These are phyloP conservation scores for Tuta absoluta DNA, from an alignment of 2,888 invertebrate species.

Conservation along the genomic window DNA sequence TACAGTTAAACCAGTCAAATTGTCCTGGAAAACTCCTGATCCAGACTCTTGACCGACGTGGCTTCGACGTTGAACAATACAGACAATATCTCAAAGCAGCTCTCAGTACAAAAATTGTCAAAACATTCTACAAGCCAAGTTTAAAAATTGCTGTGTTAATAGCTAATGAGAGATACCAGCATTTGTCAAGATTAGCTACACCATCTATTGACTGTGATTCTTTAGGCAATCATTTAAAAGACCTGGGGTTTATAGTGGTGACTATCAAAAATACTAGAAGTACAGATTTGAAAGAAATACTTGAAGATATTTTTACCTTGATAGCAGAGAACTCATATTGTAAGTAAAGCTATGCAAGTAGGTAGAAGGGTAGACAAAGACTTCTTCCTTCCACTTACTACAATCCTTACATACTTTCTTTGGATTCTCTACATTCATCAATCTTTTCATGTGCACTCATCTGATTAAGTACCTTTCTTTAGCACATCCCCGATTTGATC, in stretches of 20 bases:
- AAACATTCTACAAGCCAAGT: constrained; percentile 60
- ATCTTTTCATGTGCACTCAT: too few relatives aligned
- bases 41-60: constrained; percentile 59
- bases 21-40: constrained; percentile 66
- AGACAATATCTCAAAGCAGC: constrained; percentile 48
- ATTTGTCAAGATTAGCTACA: constrained; percentile 66
- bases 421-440: too few relatives aligned
- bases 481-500: too few relatives aligned
- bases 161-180: constrained; percentile 66
- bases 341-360: constrained; percentile 52
- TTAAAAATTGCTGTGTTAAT: constrained; percentile 72
- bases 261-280: constrained; percentile 60
- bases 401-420: too few relatives aligned
- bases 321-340: constrained; percentile 71
- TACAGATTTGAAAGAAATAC: constrained; percentile 48
- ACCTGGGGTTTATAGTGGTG: constrained; percentile 64
- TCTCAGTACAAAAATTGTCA: constrained; percentile 47
- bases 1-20: constrained; percentile 43
- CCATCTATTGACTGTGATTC: constrained; percentile 70
- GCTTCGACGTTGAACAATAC: constrained; percentile 54
- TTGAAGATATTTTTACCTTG: constrained; percentile 51
- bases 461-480: too few relatives aligned
- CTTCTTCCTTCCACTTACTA: too few relatives aligned
- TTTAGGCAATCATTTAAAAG: constrained; percentile 57
- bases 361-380: too few relatives aligned